Percentiles rank a stretch among this genome's conserved stretches.
Conservation (phyloP, 2,797 vertebrate genomes). For the Fringilla coelebs region DNA sequence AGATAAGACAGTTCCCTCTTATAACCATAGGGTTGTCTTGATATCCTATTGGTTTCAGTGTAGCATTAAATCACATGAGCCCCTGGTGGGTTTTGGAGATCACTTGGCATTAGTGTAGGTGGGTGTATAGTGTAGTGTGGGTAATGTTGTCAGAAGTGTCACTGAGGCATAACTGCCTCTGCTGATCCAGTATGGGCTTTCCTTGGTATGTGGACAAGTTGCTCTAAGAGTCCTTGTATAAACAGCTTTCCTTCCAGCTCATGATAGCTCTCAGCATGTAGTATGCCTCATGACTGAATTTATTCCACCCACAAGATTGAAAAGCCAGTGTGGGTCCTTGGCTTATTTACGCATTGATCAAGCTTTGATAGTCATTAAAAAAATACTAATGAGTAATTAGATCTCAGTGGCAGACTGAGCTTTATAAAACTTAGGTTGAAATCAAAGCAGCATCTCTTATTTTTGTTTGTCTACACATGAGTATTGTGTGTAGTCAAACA, state of each 20-base stretch:
- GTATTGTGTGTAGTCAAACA: not conserved
- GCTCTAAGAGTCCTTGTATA: not conserved
- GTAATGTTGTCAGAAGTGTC: not conserved
- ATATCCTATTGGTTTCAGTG: not conserved
- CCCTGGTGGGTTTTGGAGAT: not conserved
- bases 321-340: not conserved
- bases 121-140: not conserved
- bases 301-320: slow-evolving; percentile 23
- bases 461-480: not conserved
- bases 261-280: not conserved
- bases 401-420: not conserved
- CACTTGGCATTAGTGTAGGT: not conserved
- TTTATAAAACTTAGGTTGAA: not conserved
- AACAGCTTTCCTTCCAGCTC: not conserved
- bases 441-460: not conserved
- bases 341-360: not conserved
- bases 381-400: not conserved
- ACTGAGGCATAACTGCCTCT: not conserved
- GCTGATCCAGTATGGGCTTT: not conserved
- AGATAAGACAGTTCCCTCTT: not conserved
- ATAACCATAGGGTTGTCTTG: not conserved
- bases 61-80: not conserved
- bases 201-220: not conserved
- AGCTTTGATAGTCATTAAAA: slow-evolving; percentile 1
- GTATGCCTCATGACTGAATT: slow-evolving; percentile 16